Percentiles rank a stretch among this genome's conserved stretches.
phyloP scores from a whole-genome alignment of 30 jellyfish, hydroid and myxozoan genomes.

The Pseudorhiza aurosa region DNA sequence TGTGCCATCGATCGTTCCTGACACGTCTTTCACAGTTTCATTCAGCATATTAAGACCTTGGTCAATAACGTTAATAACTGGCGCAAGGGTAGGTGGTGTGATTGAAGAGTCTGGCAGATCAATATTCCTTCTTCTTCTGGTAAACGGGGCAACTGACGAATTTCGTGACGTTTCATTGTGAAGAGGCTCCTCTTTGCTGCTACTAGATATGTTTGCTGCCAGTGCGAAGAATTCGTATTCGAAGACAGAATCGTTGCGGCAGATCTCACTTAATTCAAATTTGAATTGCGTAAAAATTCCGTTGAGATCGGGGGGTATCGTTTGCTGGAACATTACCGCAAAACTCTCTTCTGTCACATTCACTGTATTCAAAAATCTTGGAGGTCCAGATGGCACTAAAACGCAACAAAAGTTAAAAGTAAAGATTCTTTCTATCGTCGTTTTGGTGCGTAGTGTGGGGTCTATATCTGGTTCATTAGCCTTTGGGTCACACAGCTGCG shows the following conservation, averaged over 20 bases:
- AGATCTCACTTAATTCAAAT: conserved; percentile 3
- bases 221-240: background rate
- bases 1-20: no score
- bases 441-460: no score
- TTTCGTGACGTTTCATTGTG: background rate
- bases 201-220: background rate
- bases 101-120: background rate
- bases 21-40: background rate
- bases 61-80: no score
- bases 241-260: conserved; percentile 32
- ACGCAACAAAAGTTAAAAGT: no score
- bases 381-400: conserved; percentile 56
- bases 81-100: background rate
- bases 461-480: no score
- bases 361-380: conserved; percentile 11
- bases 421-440: no score
- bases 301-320: background rate
- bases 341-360: conserved; percentile 1
- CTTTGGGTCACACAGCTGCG: no score
- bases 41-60: background rate
- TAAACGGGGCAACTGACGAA: background rate
- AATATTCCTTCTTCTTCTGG: background rate
- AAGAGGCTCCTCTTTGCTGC: background rate
- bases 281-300: conserved; percentile 33
- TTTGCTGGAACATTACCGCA: background rate